A percentile compares a stretch with the other conserved stretches of the same genome.
phyloP scores from a whole-genome alignment of 2,113 vertebrate genomes.

The Myiozetetes cayanensis region DNA sequence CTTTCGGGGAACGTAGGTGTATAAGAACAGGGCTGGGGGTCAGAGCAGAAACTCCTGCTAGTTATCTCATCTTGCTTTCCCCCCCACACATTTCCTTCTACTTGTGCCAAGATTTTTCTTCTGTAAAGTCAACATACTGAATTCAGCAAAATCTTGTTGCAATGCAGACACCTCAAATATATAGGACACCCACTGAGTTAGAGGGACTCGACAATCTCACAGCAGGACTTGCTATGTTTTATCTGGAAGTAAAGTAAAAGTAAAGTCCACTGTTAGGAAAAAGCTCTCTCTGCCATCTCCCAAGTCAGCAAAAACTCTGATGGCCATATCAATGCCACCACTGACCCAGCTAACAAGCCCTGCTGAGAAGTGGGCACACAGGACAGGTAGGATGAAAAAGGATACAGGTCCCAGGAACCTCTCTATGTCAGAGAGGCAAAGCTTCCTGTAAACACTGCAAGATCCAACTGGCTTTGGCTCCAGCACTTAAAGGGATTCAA shows the following conservation, averaged over 20 bases:
- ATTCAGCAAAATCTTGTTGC: neutral
- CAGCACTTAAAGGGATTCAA: neutral
- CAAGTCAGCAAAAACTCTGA: neutral
- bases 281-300: neutral
- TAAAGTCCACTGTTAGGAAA: neutral
- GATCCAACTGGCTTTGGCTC: neutral
- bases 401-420: neutral
- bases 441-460: neutral
- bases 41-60: neutral
- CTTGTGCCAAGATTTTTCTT: neutral
- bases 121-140: neutral
- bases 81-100: neutral
- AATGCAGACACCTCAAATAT: neutral
- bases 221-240: neutral
- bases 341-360: neutral
- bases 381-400: neutral
- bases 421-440: neutral
- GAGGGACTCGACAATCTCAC: neutral
- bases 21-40: neutral
- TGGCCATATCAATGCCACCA: rapidly evolving
- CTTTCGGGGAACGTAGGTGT: neutral
- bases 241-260: neutral
- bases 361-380: neutral
- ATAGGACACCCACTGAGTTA: neutral
- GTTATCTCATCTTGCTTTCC: neutral